These are phyloP conservation scores for Conopomorpha cramerella DNA, from an alignment of 1,140 invertebrate species.

Conservation along the genomic window DNA sequence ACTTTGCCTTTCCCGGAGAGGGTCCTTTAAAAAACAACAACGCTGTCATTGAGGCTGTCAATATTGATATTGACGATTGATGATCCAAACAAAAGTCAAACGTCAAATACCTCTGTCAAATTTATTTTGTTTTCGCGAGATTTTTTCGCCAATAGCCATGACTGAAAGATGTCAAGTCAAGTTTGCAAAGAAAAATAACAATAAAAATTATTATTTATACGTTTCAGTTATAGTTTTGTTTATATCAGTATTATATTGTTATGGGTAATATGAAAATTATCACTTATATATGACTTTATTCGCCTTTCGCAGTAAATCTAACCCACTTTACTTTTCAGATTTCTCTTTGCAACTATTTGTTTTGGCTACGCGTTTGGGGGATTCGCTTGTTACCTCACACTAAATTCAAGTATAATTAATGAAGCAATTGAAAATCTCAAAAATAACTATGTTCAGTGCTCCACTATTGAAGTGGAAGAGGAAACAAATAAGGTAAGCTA, in stretches of 20 bases:
- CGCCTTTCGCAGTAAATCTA: neutral
- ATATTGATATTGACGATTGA: too few species aligned
- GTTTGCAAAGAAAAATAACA: conserved; percentile 44
- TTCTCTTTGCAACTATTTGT: conserved; percentile 42
- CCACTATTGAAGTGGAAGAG: too few species aligned
- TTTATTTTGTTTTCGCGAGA: too few species aligned
- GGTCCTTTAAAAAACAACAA: too few species aligned
- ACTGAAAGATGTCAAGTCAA: conserved; percentile 56
- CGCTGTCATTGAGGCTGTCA: too few species aligned
- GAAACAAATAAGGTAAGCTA: too few species aligned
- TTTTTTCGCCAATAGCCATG: conserved; percentile 46
- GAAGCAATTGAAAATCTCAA: too few species aligned
- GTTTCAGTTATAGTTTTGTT: conserved; percentile 28
- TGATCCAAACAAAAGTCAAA: too few species aligned
- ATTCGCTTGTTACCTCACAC: conserved; percentile 47
- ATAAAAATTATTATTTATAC: conserved; percentile 50
- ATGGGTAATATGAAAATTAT: conserved; percentile 34
- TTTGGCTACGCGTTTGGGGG: conserved; percentile 50
- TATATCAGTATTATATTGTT: conserved; percentile 37
- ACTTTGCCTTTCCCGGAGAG: too few species aligned
- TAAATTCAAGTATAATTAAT: conserved; percentile 31
- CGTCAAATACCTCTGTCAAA: conserved; percentile 21
- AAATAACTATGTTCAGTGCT: too few species aligned
- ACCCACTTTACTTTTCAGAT: conserved; percentile 31
- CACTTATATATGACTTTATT: too few species aligned